Evolutionary conservation across 2,888 invertebrate species (phyloP), one percentile per base, ranked within the genome.

Genomic region (Yponomeuta malinellus): DNA sequence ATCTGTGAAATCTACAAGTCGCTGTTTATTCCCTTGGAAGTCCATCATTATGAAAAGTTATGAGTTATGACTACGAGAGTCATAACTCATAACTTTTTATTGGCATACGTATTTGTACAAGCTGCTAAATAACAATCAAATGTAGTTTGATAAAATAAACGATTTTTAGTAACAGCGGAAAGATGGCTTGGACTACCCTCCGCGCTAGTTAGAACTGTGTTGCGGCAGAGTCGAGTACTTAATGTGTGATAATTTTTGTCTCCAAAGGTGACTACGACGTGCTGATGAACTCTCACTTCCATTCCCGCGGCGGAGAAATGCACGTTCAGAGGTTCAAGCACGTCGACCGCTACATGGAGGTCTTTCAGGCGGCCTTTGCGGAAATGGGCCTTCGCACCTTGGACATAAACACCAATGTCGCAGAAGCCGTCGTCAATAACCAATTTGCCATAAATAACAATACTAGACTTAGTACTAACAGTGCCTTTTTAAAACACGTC

Each of bases 231-330:
- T 2, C 2, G 37, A 37, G 37, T 37, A 37, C 37, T 37, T 37
- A 4, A 8, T 43, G 15, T 59, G 12, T 59, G 15, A 59, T 8
- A 2, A 59, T 15, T 59, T 4, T 59, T 59, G 52, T 68, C 48
- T n/a, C 23, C 82, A 23, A 76, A 92, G 92, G 90, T 81, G 92
- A 92, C 76, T 90, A 91, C 77, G 92, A 92, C 72, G 80, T 90
- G 15, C 77, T 90, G 2, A 87, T 89, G 82, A 91, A 92, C 79
- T 87, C 89, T 9, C 83, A 85, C 73, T 88, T 88, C 79, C 92
- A 92, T 77, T 82, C 91, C 5, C 87, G 90, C 33, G 90, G 90
- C 1, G 92, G 92, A 59, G 90, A 92, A 74, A 81, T 92, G 83
- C 90, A 85, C 72, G 83, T 92, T 31, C 89, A 92, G 76, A 83